Base-by-base conservation (phyloP, 2,888 invertebrate species). In the Aleiodes leptofemur region DNA sequence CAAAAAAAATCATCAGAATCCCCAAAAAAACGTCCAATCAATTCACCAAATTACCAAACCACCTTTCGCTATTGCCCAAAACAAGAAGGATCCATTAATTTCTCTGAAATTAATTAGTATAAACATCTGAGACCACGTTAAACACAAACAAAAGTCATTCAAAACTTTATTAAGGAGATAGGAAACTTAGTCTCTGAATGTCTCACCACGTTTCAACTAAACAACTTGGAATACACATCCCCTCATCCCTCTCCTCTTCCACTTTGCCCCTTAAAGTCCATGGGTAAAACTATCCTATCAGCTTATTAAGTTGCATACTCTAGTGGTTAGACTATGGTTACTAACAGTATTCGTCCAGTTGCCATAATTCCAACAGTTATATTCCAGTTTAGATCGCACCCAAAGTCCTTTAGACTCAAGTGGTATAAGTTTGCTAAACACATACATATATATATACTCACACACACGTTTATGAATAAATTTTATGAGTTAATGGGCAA, bases 341-440 rank as follows among this genome's bases (percentile, higher is more conserved):
- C 4, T 51, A 68, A 68, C 29, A 68, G 50, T 72, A 73, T 64
- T 72, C 50, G 74, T 72, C 77, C 77, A 73, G 76, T 69, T 77
- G 76, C 80, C 77, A 82, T 82, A 84, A 84, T 85, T 84, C 82
- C 79, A 72, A 77, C 77, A 73, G 80, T 82, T 83, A 83, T 82
- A 80, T 69, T 78, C 73, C 80, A 79, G 79, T 82, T 83, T 79
- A 82, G 82, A 70, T 71, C 76, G 79, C 78, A 83, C 76, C 84
- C 80, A 83, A 84, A 29, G 72, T 61, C 69, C 43, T 43, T 43
- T 43, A 43, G 14, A 72, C 75, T 23, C 76, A 75, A 73, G 74
- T 55, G 73, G 78, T 43, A 76, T 77, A 76, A 73, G 48, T 76
- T 43, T 43, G 11, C 43, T 43, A 43, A 43, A 43, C 11, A 43